Conservation (phyloP, 64 coral and sea anemone species). For the Actinia equina region DNA sequence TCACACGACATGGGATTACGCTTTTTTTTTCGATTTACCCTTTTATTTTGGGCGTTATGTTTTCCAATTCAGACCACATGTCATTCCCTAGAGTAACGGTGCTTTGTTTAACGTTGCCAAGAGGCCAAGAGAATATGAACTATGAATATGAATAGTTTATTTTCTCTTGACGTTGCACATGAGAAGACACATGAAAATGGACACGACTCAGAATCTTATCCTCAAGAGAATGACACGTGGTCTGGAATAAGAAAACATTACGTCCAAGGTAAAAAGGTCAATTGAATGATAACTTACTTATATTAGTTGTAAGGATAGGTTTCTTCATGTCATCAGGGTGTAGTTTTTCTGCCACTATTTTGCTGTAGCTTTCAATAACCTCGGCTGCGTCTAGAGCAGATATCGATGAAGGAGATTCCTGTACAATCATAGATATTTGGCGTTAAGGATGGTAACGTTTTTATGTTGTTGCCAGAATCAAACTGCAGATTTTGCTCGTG, state of each 20-base stretch:
- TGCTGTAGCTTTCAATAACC: not conserved
- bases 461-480: too few species aligned
- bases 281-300: not conserved
- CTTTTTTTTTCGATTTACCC: too few species aligned
- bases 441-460: not conserved
- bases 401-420: not conserved
- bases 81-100: not conserved
- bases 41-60: too few species aligned
- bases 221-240: too few species aligned
- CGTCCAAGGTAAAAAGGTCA: not conserved
- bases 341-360: not conserved
- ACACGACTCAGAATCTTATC: not conserved
- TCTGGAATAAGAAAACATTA: too few species aligned
- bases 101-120: not conserved
- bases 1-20: too few species aligned
- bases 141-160: too few species aligned
- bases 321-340: conserved; percentile 26
- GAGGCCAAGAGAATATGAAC: too few species aligned
- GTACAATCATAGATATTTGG: not conserved
- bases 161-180: too few species aligned
- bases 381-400: conserved; percentile 23
- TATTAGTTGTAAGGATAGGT: conserved; percentile 28
- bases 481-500: too few species aligned
- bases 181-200: not conserved
- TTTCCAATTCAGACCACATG: not conserved